Percentiles rank a stretch among this genome's conserved stretches.
Evolutionary conservation across 1,140 invertebrate genomes (phyloP).

Genomic region (Neelides sp.): DNA sequence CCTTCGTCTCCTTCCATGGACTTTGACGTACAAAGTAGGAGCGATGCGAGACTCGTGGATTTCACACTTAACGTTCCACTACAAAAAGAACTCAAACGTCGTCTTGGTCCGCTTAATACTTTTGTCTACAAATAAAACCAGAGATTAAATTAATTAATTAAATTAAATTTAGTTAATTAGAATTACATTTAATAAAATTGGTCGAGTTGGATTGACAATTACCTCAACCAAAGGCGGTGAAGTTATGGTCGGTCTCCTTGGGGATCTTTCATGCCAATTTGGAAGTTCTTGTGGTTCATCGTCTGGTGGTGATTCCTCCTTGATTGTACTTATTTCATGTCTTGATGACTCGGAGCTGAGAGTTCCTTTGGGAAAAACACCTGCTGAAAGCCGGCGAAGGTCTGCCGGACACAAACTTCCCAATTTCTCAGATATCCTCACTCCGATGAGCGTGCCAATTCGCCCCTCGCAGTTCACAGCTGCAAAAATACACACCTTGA

Average conservation of each 20-base stretch:
- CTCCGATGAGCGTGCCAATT: constrained; percentile 20
- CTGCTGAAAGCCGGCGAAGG: constrained; percentile 21
- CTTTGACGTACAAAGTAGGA: constrained; percentile 22
- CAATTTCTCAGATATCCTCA: constrained; percentile 1
- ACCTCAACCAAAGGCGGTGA: constrained; percentile 9
- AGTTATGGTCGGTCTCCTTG: constrained; percentile 21
- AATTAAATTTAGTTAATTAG: no score
- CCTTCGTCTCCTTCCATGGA: constrained; percentile 26
- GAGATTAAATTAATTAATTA: no score
- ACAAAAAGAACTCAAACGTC: constrained; percentile 19
- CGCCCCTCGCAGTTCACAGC: constrained; percentile 17
- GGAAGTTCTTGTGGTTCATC: constrained; percentile 8
- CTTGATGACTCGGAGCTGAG: constrained; percentile 19
- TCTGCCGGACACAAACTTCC: constrained; percentile 19
- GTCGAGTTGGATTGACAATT: background rate
- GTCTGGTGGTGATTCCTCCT: constrained; percentile 10
- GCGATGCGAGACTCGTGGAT: constrained; percentile 26
- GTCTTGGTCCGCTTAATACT: no score
- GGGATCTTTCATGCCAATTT: constrained; percentile 28
- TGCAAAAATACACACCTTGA: constrained; percentile 5
- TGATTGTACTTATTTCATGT: constrained; percentile 25
- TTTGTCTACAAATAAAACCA: no score
- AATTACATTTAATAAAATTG: background rate
- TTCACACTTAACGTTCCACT: constrained; percentile 15
- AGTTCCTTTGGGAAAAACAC: constrained; percentile 18